Percentiles rank a stretch among this genome's conserved stretches.
Evolutionary conservation across 1,140 invertebrate species (phyloP).

Genomic region (Drosophila dunni): DNA sequence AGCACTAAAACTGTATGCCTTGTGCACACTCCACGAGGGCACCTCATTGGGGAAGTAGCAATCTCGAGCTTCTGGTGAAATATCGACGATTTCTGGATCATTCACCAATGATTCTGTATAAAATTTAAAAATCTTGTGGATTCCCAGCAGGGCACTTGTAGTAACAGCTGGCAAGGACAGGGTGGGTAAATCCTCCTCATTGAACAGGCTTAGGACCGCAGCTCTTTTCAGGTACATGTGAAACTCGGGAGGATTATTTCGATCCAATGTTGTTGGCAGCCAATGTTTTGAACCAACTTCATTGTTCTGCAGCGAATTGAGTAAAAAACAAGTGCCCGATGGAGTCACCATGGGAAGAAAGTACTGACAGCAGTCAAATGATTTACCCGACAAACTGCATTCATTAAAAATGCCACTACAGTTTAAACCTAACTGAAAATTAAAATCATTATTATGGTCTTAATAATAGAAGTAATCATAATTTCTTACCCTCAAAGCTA

Average conservation of each 20-base stretch:
- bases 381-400: constrained; percentile 84
- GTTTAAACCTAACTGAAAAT: constrained; percentile 57
- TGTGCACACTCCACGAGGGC: constrained; percentile 82
- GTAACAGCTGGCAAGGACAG: constrained; percentile 49
- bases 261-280: constrained; percentile 48
- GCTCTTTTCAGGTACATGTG: constrained; percentile 43
- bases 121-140: constrained; percentile 63
- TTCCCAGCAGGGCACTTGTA: constrained; percentile 47
- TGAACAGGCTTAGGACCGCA: constrained; percentile 51
- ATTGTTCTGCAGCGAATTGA: constrained; percentile 85
- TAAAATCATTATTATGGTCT: background rate
- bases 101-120: constrained; percentile 63
- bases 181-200: constrained; percentile 71
- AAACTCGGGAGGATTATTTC: constrained; percentile 28
- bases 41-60: constrained; percentile 86
- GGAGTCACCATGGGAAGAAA: constrained; percentile 85
- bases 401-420: constrained; percentile 80
- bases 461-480: background rate
- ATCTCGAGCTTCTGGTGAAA: constrained; percentile 75
- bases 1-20: constrained; percentile 86
- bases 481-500: constrained; percentile 31
- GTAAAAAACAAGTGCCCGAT: constrained; percentile 85
- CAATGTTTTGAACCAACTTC: constrained; percentile 41
- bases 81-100: constrained; percentile 69
- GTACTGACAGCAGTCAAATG: constrained; percentile 86